Conservation (phyloP, 1,140 invertebrate genomes). For the Elymnias hypermnestra region DNA sequence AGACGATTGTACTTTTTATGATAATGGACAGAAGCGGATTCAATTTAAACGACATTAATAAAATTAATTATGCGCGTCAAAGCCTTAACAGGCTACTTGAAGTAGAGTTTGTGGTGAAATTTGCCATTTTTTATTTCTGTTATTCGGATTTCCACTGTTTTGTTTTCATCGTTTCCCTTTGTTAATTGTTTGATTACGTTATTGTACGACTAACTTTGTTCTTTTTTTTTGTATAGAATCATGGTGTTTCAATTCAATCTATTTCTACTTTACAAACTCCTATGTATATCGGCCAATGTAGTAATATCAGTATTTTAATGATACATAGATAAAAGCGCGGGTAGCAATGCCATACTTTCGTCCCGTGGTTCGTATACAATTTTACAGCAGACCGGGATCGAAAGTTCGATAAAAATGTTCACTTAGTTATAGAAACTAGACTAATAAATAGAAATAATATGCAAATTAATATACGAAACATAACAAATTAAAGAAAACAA, state of each 20-base stretch:
- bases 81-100: slow-evolving; percentile 24
- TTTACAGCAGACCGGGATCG: too few species aligned
- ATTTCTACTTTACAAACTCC: background rate
- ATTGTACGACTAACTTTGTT: slow-evolving; percentile 18
- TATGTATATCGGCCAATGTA: too few species aligned
- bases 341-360: too few species aligned
- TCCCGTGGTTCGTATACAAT: too few species aligned
- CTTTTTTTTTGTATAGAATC: background rate
- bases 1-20: slow-evolving; percentile 37
- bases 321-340: too few species aligned
- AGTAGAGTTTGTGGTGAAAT: slow-evolving; percentile 39
- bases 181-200: background rate
- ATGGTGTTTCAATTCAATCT: slow-evolving; percentile 15
- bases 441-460: too few species aligned
- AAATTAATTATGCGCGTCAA: slow-evolving; percentile 40
- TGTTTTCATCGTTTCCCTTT: slow-evolving; percentile 1
- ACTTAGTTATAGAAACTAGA: too few species aligned
- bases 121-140: slow-evolving; percentile 26
- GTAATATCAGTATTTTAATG: too few species aligned
- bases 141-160: slow-evolving; percentile 20
- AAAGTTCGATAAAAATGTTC: too few species aligned
- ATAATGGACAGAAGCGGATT: slow-evolving; percentile 36
- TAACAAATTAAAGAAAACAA: too few species aligned
- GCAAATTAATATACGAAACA: too few species aligned
- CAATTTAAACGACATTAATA: slow-evolving; percentile 47